Evolutionary conservation across 2,888 invertebrate genomes (phyloP).

Genomic region (Salticus scenicus): DNA sequence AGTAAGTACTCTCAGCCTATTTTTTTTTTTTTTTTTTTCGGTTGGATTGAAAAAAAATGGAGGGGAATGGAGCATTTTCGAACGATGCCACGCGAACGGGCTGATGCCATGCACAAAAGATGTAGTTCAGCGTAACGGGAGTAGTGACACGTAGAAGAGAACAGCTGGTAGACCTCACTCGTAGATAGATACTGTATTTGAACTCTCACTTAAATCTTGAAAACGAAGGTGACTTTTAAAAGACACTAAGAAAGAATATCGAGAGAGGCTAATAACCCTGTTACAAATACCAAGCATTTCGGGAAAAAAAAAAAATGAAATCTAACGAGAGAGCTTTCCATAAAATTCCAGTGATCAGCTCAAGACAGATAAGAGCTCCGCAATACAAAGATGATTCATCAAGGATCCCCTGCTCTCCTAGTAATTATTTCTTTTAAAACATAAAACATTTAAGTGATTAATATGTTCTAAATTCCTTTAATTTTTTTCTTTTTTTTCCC

Average conservation of each 20-base stretch:
- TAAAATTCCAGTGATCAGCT: too few species aligned
- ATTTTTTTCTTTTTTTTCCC: too few species aligned
- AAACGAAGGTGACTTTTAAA: not conserved
- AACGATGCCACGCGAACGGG: slow-evolving; percentile 50
- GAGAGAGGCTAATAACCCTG: slow-evolving; percentile 5
- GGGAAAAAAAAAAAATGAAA: too few species aligned
- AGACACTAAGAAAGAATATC: not conserved
- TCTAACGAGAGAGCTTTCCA: too few species aligned
- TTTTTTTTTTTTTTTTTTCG: not conserved
- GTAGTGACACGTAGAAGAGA: slow-evolving; percentile 7
- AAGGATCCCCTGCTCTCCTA: too few species aligned
- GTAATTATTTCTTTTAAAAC: too few species aligned
- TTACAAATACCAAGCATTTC: not conserved
- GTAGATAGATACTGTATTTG: not conserved
- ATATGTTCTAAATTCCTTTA: too few species aligned
- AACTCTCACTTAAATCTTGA: not conserved
- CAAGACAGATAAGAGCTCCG: too few species aligned
- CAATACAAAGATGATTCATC: too few species aligned
- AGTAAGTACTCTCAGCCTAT: slow-evolving; percentile 50
- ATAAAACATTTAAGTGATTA: too few species aligned
- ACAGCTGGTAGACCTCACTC: slow-evolving; percentile 8
- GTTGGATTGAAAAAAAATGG: not conserved
- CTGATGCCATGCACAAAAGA: slow-evolving; percentile 43
- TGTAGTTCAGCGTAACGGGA: slow-evolving; percentile 43
- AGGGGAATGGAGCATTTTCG: slow-evolving; percentile 8